Evolutionary conservation across 2,888 invertebrate species (phyloP), one percentile per base, ranked within the genome.

Genomic region (Drosophila dives): DNA sequence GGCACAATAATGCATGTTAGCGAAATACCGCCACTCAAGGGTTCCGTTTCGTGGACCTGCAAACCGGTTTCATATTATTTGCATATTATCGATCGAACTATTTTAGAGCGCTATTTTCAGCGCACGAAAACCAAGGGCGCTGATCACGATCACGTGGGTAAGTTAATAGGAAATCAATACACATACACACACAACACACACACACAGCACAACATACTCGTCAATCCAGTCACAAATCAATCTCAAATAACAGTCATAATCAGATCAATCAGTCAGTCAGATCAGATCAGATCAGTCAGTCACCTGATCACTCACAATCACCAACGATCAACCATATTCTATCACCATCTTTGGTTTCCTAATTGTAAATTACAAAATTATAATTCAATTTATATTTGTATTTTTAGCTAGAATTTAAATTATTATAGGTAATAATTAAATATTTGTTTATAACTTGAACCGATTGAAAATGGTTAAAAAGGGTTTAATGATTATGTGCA

Each of bases 11-110:
- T 99, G 98, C 98, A 99, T 93, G 98, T 99, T 49, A 97, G 97
- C 80, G 99, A 99, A 94, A 97, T 99, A 96, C 97, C 98, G 76
- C 98, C 99, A 23, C 94, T 99, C 77, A 96, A 97, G 91, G 98
- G 98, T 80, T 98, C 98, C 15, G 99, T 99, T 72, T 99, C 99
- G 23, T 99, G 99, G 99, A 99, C 99, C 72, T 98, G 98, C 80
- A 99, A 98, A 93, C 98, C 99, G 60, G 99, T 99, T 90, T 98
- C 98, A 79, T 99, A 99, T 94, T 99, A 98, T 94, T 95, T 99
- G 89, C 99, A 99, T 94, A 96, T 97, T 90, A 99, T 99, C 92
- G 99, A 99, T 95, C 96, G 99, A 93, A 98, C 98, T 86, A 98
- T 98, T 94, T 94, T 98, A 94, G 99, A 99, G 95, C 96, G 98